Conservation (phyloP, 2,888 invertebrate genomes). For the Meghimatium bilineatum region DNA sequence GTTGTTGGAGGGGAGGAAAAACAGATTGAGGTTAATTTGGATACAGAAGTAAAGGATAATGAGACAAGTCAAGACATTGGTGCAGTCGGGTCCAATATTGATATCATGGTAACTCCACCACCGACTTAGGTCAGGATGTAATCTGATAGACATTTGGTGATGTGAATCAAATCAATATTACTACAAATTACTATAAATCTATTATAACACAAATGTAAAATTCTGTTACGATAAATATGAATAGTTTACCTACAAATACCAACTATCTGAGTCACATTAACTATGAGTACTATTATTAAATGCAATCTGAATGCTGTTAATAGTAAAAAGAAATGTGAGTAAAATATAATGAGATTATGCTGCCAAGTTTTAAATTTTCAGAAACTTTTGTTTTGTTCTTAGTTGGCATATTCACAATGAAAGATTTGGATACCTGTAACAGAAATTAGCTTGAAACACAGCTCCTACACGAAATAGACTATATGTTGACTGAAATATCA, state of each 20-base stretch:
- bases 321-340: too few species aligned
- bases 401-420: not conserved
- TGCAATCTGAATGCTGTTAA: too few species aligned
- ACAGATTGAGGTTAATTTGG: not conserved
- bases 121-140: not conserved
- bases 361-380: not conserved
- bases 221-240: not conserved
- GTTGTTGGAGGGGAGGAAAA: conserved; percentile 14
- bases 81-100: conserved; percentile 20
- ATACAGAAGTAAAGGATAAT: not conserved
- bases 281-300: too few species aligned
- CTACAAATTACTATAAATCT: not conserved
- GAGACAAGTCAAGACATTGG: not conserved
- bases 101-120: conserved; percentile 32
- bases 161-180: not conserved
- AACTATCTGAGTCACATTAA: too few species aligned
- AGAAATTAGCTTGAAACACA: not conserved
- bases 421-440: not conserved
- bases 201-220: not conserved
- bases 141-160: not conserved
- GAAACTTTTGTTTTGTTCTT: not conserved
- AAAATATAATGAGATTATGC: not conserved
- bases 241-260: too few species aligned
- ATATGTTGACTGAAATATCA: not conserved
- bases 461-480: not conserved